These are phyloP conservation scores for Enteromius anoplus DNA, from an alignment of 2,797 vertebrate genomes.

Conservation along the genomic window DNA sequence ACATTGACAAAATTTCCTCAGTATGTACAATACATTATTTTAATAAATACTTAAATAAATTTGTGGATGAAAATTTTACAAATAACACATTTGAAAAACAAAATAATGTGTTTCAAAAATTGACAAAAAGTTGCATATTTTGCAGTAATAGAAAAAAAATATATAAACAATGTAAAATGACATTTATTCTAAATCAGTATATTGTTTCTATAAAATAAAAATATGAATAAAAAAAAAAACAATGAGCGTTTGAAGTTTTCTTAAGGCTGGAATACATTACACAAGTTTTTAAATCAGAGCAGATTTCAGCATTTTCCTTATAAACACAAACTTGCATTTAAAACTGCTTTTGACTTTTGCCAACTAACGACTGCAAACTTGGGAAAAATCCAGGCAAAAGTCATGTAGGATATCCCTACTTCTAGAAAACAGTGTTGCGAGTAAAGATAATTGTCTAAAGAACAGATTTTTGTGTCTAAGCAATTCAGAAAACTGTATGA, in stretches of 20 bases:
- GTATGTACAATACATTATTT: not conserved
- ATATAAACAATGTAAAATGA: slow-evolving; percentile 12
- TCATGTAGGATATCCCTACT: not conserved
- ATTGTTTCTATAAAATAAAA: not conserved
- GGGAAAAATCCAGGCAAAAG: not conserved
- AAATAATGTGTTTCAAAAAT: not conserved
- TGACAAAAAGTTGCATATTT: not conserved
- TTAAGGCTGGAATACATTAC: slow-evolving; percentile 12
- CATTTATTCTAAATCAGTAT: slow-evolving; percentile 9
- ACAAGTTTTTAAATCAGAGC: not conserved
- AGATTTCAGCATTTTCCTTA: not conserved
- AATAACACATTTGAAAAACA: not conserved
- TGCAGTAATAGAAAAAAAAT: not conserved
- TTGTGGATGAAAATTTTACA: not conserved
- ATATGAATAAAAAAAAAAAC: too few relatives aligned
- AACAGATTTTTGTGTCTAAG: slow-evolving; percentile 15
- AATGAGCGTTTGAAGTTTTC: not conserved
- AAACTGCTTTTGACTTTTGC: not conserved
- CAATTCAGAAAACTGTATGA: not conserved
- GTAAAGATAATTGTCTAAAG: not conserved
- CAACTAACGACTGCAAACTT: not conserved
- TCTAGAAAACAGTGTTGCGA: not conserved
- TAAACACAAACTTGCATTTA: not conserved
- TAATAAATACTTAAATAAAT: not conserved
- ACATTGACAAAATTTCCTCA: not conserved